phyloP scores from a whole-genome alignment of 2,797 vertebrate genomes.

The Eremophila alpestris region DNA sequence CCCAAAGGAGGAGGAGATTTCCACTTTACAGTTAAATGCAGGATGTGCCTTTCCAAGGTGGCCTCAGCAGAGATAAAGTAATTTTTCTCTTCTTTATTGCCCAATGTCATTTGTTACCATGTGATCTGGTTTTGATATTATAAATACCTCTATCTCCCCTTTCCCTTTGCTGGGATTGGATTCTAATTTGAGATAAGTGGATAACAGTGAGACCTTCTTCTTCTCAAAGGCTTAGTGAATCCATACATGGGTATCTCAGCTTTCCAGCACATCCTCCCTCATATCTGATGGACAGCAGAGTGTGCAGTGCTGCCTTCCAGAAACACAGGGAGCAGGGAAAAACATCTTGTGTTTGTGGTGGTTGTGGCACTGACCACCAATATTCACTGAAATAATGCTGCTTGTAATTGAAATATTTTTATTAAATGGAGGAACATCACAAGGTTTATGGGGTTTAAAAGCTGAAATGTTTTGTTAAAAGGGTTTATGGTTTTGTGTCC shows the following conservation, averaged over 20 bases:
- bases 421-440: not conserved
- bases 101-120: not conserved
- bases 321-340: not conserved
- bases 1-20: not conserved
- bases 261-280: not conserved
- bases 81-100: not conserved
- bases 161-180: not conserved
- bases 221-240: not conserved
- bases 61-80: not conserved
- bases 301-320: not conserved
- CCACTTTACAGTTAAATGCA: not conserved
- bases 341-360: not conserved
- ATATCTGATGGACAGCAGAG: not conserved
- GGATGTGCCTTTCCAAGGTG: not conserved
- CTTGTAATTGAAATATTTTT: not conserved
- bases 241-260: rapidly evolving
- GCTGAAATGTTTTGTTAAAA: not conserved
- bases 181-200: not conserved
- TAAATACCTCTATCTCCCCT: not conserved
- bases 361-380: not conserved
- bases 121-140: not conserved
- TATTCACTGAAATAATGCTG: not conserved
- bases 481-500: not conserved
- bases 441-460: not conserved
- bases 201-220: not conserved